These are phyloP conservation scores for Recurvirostra avosetta DNA, from an alignment of 2,113 vertebrate species.

Conservation along the genomic window DNA sequence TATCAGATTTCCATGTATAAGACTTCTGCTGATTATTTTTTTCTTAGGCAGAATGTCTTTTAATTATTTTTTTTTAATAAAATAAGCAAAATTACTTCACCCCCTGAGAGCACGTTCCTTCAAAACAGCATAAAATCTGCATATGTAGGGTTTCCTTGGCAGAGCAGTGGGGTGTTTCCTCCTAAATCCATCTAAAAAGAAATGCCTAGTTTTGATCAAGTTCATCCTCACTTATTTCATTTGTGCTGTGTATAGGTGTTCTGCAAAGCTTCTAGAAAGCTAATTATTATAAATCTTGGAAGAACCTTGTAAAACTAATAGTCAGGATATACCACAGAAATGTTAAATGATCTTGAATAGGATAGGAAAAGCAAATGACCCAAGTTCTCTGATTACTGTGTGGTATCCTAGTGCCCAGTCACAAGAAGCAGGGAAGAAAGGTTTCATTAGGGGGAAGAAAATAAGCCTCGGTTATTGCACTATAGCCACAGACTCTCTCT, in stretches of 20 bases:
- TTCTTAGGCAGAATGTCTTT: neutral
- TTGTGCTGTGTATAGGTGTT: neutral
- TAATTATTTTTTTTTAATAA: neutral
- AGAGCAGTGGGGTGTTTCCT: neutral
- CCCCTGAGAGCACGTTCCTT: neutral
- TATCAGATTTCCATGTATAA: neutral
- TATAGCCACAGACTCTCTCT: neutral
- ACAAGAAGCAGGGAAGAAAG: neutral
- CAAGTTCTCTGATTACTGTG: rapidly evolving
- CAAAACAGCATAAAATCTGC: neutral
- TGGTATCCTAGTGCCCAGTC: neutral
- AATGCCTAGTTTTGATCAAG: neutral
- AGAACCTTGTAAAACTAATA: neutral
- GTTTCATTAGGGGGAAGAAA: neutral
- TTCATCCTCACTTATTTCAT: neutral
- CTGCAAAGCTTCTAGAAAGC: neutral
- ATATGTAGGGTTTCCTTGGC: neutral
- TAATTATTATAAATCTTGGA: neutral
- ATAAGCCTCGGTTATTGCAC: neutral
- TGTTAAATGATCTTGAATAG: neutral
- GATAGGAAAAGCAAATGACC: neutral
- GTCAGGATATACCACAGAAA: neutral
- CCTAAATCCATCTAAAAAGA: neutral
- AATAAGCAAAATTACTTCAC: neutral
- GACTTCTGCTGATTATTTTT: neutral